Conservation (phyloP, 1,140 invertebrate species). For the Metopolophium dirhodum region DNA sequence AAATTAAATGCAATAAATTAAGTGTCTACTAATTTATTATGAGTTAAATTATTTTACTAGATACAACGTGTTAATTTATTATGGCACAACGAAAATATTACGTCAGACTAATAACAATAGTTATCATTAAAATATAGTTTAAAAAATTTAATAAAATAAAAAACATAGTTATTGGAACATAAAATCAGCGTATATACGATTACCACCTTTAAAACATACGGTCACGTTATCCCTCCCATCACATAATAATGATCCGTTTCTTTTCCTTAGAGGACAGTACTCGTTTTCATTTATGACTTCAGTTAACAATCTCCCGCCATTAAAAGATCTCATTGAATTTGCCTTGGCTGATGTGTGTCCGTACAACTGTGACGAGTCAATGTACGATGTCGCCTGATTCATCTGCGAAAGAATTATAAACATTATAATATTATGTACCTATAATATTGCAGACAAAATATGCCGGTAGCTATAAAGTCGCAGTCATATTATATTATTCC, state of each 20-base stretch:
- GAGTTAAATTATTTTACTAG: no score
- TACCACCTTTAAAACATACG: not conserved
- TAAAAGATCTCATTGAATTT: not conserved
- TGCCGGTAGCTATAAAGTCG: no score
- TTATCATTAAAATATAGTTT: no score
- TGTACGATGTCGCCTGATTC: not conserved
- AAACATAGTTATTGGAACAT: not conserved
- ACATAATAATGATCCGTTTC: not conserved
- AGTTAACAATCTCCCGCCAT: not conserved
- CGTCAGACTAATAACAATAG: no score
- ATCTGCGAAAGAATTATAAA: not conserved
- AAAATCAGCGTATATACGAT: not conserved
- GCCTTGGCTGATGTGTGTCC: not conserved
- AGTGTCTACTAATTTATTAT: no score
- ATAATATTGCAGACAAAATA: not conserved
- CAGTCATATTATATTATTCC: no score
- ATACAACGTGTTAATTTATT: no score
- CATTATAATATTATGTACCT: no score
- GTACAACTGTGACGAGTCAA: constrained; percentile 9
- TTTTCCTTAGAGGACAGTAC: not conserved
- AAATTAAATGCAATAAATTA: no score
- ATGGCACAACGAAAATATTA: no score
- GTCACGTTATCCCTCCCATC: not conserved
- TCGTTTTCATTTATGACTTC: not conserved
- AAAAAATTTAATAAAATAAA: not conserved